phyloP scores from a whole-genome alignment of 2,888 invertebrate genomes.

The Drosophila kambysellisi region DNA sequence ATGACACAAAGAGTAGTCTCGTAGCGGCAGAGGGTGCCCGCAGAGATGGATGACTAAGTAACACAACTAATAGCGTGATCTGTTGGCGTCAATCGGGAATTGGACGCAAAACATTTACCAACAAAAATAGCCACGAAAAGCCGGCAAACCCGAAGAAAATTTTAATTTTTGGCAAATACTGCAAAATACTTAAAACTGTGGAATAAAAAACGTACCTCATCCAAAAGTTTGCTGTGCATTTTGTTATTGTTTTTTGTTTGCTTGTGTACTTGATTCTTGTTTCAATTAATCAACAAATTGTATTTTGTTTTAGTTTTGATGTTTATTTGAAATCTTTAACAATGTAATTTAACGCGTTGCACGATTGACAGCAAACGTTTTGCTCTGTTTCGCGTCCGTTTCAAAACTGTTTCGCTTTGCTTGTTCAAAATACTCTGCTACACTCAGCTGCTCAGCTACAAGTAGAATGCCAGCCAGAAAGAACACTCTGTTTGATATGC shows the following conservation, averaged over 20 bases:
- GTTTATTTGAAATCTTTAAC: conserved; percentile 17
- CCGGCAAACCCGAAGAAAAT: conserved; percentile 23
- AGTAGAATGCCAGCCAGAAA: conserved; percentile 16
- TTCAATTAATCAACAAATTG: conserved; percentile 45
- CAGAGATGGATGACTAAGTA: conserved; percentile 63
- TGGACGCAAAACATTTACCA: conserved; percentile 42
- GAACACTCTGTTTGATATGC: conserved; percentile 19
- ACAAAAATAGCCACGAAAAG: conserved; percentile 51
- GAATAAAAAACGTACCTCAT: conserved; percentile 74
- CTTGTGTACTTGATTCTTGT: conserved; percentile 20
- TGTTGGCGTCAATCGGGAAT: conserved; percentile 38
- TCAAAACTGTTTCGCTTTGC: conserved; percentile 75
- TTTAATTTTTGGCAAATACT: conserved; percentile 1
- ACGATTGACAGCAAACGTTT: conserved; percentile 46
- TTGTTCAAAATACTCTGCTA: conserved; percentile 65
- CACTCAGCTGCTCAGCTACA: conserved; percentile 17
- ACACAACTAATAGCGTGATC: conserved; percentile 21
- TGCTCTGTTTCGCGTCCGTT: conserved; percentile 72
- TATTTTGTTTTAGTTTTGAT: conserved; percentile 29
- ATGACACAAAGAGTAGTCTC: conserved; percentile 47
- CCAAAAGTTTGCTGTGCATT: conserved; percentile 83
- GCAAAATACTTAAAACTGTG: conserved; percentile 15
- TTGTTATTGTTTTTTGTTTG: conserved; percentile 25
- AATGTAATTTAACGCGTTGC: conserved; percentile 34
- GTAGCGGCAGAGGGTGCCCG: neutral